A percentile compares a stretch with the other conserved stretches of the same genome.
phyloP scores from a whole-genome alignment of 1,140 invertebrate species.

The Piezodorus guildinii region DNA sequence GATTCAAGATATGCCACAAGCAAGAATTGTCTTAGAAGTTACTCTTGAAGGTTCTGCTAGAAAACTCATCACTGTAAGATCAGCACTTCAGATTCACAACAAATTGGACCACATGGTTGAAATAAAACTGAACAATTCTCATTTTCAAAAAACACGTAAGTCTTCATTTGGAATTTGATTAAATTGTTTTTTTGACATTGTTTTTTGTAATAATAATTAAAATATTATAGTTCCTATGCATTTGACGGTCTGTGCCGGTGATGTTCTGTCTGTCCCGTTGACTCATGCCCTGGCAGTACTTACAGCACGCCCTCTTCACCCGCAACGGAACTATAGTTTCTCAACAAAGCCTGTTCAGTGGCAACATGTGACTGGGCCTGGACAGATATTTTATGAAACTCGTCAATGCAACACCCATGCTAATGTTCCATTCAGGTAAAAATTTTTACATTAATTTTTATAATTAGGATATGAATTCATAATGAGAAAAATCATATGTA shows the following conservation, averaged over 20 bases:
- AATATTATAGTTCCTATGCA: constrained; percentile 30
- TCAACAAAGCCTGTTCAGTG: constrained; percentile 51
- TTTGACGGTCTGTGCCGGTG: constrained; percentile 28
- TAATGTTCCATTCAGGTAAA: constrained; percentile 35
- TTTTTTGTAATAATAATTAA: constrained; percentile 14
- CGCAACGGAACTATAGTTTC: constrained; percentile 40
- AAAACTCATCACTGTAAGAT: constrained; percentile 90
- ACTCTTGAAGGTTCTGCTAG: constrained; percentile 82
- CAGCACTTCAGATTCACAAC: constrained; percentile 74
- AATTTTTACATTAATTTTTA: too few species aligned
- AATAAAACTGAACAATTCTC: constrained; percentile 48
- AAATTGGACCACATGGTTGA: constrained; percentile 57
- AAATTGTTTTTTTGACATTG: not conserved
- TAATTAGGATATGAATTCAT: too few species aligned
- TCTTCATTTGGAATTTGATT: constrained; percentile 15
- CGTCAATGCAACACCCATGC: constrained; percentile 37
- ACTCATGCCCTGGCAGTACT: constrained; percentile 48
- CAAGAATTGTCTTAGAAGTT: constrained; percentile 75
- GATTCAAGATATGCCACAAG: constrained; percentile 37
- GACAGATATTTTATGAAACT: constrained; percentile 43
- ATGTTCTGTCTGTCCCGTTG: constrained; percentile 49
- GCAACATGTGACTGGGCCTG: constrained; percentile 46
- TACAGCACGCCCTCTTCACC: constrained; percentile 41
- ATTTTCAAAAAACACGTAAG: constrained; percentile 35
- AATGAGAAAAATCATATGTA: too few species aligned